A percentile compares a stretch with the other conserved stretches of the same genome.
phyloP scores from a whole-genome alignment of 2,888 invertebrate species.

The Lacanobia oleracea region DNA sequence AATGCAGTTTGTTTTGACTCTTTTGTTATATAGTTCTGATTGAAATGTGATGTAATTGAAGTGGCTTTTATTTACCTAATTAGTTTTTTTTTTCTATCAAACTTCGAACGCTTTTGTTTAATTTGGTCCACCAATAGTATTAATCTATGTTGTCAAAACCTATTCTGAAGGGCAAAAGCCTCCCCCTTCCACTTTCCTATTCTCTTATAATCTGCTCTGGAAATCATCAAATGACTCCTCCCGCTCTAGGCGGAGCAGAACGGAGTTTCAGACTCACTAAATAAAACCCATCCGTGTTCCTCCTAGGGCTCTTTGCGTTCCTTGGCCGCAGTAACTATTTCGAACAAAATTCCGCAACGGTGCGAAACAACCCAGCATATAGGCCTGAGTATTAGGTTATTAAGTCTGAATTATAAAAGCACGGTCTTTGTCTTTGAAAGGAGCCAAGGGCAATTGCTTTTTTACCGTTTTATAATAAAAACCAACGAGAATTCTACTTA shows the following conservation, averaged over 20 bases:
- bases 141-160: background rate
- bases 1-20: conserved; percentile 38
- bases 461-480: background rate
- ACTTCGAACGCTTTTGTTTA: background rate
- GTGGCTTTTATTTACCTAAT: background rate
- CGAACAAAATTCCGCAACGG: too few species aligned
- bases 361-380: background rate
- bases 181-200: too few species aligned
- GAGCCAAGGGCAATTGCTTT: background rate
- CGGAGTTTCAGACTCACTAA: too few species aligned
- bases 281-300: too few species aligned
- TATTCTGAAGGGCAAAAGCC: too few species aligned
- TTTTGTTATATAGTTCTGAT: conserved; percentile 35
- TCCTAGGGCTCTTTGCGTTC: too few species aligned
- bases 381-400: background rate
- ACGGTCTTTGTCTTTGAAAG: background rate
- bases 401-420: background rate
- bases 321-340: too few species aligned
- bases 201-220: too few species aligned
- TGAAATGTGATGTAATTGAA: conserved; percentile 4
- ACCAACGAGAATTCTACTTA: conserved; percentile 24
- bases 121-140: background rate
- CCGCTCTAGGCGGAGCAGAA: too few species aligned
- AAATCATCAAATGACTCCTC: too few species aligned
- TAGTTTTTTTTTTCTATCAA: conserved; percentile 1